Evolutionary conservation across 2,113 vertebrate species (phyloP).

Genomic region (Glareola pratincola): DNA sequence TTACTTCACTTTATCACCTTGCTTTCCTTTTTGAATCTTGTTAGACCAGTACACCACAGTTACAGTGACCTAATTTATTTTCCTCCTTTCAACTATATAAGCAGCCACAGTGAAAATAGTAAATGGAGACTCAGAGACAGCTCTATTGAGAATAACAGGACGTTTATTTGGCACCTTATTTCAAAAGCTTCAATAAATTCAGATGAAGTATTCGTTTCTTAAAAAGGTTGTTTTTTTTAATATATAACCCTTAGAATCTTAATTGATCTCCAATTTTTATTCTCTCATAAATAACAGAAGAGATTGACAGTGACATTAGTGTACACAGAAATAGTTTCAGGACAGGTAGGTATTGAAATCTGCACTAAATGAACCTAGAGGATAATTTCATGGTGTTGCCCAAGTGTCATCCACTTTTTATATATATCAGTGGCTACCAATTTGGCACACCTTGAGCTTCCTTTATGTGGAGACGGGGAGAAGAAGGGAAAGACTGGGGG

Average conservation of each 20-base stretch:
- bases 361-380: background rate
- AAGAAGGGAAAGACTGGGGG: background rate
- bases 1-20: background rate
- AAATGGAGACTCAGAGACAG: background rate
- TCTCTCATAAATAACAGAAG: background rate
- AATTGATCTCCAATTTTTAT: background rate
- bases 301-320: background rate
- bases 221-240: background rate
- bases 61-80: constrained; percentile 6
- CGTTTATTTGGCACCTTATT: background rate
- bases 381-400: background rate
- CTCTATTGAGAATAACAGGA: background rate
- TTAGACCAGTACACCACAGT: background rate
- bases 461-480: background rate
- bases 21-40: background rate
- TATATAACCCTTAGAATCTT: background rate
- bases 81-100: background rate
- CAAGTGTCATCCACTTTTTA: background rate
- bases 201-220: background rate
- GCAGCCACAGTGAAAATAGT: background rate
- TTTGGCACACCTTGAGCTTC: background rate
- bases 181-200: background rate
- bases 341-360: background rate
- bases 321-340: background rate
- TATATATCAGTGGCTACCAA: background rate